These are phyloP conservation scores for Drosophila pectinifera DNA, from an alignment of 1,140 invertebrate genomes.

Conservation along the genomic window DNA sequence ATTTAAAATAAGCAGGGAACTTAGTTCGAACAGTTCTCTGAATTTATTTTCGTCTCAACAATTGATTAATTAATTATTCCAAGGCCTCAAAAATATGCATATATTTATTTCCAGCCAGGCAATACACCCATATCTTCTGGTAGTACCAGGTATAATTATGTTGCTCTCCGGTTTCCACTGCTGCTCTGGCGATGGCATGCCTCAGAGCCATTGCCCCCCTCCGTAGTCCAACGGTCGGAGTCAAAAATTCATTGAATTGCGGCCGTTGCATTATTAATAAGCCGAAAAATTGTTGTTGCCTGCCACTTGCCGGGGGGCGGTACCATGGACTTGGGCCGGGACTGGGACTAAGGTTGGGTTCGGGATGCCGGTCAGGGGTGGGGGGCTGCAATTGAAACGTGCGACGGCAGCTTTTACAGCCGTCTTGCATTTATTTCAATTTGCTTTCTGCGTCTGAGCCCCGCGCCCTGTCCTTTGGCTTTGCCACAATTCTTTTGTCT, in stretches of 20 bases:
- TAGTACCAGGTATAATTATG: slow-evolving; percentile 57
- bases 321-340: background rate
- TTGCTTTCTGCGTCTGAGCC: slow-evolving; percentile 59
- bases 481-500: slow-evolving; percentile 77
- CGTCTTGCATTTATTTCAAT: slow-evolving; percentile 82
- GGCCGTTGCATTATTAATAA: slow-evolving; percentile 82
- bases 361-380: background rate
- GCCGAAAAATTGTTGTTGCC: slow-evolving; percentile 74
- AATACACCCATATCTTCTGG: background rate
- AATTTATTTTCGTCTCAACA: too few species aligned
- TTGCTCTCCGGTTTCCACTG: slow-evolving; percentile 24
- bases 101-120: fast-evolving
- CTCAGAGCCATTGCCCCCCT: slow-evolving; percentile 19
- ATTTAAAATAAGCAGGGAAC: background rate
- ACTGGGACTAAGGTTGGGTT: background rate
- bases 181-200: slow-evolving; percentile 38
- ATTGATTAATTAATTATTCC: background rate
- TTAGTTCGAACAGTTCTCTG: too few species aligned
- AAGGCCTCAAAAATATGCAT: background rate
- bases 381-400: slow-evolving; percentile 72
- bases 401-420: slow-evolving; percentile 77
- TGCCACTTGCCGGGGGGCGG: slow-evolving; percentile 41
- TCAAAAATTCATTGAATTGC: slow-evolving; percentile 84
- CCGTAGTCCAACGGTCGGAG: slow-evolving; percentile 46
- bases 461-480: slow-evolving; percentile 10